phyloP scores from a whole-genome alignment of 2,113 vertebrate genomes.

The Poeciliopsis prolifica region DNA sequence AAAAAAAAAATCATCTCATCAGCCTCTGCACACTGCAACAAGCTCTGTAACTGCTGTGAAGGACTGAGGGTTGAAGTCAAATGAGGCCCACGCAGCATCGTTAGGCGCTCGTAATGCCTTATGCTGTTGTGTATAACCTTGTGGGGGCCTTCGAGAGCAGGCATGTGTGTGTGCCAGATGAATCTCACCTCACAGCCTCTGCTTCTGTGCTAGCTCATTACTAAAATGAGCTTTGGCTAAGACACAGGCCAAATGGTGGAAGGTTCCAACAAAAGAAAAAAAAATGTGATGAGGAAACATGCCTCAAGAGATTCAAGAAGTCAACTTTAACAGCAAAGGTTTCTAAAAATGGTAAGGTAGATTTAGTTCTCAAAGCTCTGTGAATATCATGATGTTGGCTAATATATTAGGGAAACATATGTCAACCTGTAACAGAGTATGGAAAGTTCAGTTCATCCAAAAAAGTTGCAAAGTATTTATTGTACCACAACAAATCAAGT shows the following conservation, averaged over 20 bases:
- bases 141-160: conserved; percentile 69
- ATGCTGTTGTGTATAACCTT: conserved; percentile 72
- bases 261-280: conserved; percentile 53
- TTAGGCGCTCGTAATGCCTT: conserved; percentile 71
- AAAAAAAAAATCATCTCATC: conserved; percentile 46
- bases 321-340: background rate
- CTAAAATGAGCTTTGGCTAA: conserved; percentile 71
- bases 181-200: conserved; percentile 74
- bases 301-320: conserved; percentile 23
- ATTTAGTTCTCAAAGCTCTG: background rate
- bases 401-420: background rate
- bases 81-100: conserved; percentile 80
- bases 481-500: no score
- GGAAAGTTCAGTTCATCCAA: background rate
- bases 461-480: background rate
- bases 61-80: conserved; percentile 64
- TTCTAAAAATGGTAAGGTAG: background rate
- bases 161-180: conserved; percentile 64
- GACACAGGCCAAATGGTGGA: conserved; percentile 55
- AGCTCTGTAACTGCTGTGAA: conserved; percentile 39
- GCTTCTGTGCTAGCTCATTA: conserved; percentile 74
- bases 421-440: background rate
- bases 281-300: conserved; percentile 8
- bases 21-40: conserved; percentile 39
- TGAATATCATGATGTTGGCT: background rate